Percentiles rank a stretch among this genome's conserved stretches.
Evolutionary conservation across 2,113 vertebrate genomes (phyloP).

Genomic region (Pholis gunnellus): DNA sequence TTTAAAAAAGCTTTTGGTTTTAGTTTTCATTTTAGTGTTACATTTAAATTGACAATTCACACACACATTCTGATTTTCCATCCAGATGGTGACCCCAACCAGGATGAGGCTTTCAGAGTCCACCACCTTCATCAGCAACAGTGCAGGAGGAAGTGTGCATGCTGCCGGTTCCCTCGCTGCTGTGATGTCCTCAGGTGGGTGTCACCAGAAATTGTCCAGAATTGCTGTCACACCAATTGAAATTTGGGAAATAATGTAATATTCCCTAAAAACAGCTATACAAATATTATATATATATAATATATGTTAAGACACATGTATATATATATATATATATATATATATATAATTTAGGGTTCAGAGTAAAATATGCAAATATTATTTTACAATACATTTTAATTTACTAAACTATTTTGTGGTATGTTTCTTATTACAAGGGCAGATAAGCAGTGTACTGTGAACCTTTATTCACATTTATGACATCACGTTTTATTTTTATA

Average conservation of each 20-base stretch:
- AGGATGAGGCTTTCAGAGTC: constrained; percentile 91
- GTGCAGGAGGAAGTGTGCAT: constrained; percentile 64
- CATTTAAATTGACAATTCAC: neutral
- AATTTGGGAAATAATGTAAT: neutral
- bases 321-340: neutral
- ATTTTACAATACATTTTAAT: neutral
- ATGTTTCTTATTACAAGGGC: neutral
- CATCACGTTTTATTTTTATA: neutral
- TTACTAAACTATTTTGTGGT: neutral
- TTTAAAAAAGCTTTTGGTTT: neutral
- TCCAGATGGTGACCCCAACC: constrained; percentile 81
- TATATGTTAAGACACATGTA: too few relatives aligned
- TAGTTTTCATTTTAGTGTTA: neutral
- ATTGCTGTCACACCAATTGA: neutral
- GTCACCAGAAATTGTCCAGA: neutral
- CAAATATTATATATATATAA: too few relatives aligned
- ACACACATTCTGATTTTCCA: constrained; percentile 15
- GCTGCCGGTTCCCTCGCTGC: constrained; percentile 51
- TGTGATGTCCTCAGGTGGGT: constrained; percentile 70
- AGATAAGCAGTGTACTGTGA: neutral
- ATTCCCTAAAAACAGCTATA: neutral
- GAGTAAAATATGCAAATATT: neutral
- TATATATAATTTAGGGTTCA: neutral
- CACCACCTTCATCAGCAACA: constrained; percentile 80
- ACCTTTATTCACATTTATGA: neutral